phyloP scores from a whole-genome alignment of 2,888 invertebrate genomes.

The Laspeyria flexula region DNA sequence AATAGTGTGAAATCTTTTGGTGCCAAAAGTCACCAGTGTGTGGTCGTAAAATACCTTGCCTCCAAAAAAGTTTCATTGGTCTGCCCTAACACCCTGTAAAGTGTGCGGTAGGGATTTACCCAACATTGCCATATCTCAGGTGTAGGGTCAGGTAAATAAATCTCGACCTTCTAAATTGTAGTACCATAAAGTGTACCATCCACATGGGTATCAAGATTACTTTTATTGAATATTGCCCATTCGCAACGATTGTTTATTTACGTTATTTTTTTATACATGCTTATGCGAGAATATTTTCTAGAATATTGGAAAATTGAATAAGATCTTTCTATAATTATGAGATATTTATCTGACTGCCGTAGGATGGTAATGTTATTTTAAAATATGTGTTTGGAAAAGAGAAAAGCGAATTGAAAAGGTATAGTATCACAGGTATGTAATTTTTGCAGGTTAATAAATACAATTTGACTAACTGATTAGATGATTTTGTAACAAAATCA shows the following conservation, averaged over 20 bases:
- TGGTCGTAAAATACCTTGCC: constrained; percentile 29
- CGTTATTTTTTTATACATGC: constrained; percentile 21
- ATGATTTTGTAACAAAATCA: no score
- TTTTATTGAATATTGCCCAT: constrained; percentile 68
- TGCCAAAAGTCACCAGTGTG: no score
- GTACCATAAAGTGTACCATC: constrained; percentile 65
- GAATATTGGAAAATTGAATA: constrained; percentile 5
- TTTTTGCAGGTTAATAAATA: no score
- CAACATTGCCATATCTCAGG: constrained; percentile 60
- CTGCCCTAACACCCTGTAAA: constrained; percentile 34
- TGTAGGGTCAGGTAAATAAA: constrained; percentile 68
- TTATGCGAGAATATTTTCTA: constrained; percentile 17
- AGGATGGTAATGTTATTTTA: no score
- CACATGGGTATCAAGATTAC: constrained; percentile 70
- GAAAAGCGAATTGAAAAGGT: no score
- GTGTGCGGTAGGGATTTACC: constrained; percentile 42
- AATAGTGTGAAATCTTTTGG: no score
- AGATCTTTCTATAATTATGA: neutral
- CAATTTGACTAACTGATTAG: no score
- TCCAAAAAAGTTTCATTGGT: constrained; percentile 32
- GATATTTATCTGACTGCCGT: no score
- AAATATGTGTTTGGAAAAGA: no score
- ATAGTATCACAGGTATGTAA: no score
- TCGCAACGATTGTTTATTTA: constrained; percentile 40
- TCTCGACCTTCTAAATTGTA: constrained; percentile 71